Evolutionary conservation across 1,140 invertebrate genomes (phyloP).

Genomic region (Eumeta japonica): DNA sequence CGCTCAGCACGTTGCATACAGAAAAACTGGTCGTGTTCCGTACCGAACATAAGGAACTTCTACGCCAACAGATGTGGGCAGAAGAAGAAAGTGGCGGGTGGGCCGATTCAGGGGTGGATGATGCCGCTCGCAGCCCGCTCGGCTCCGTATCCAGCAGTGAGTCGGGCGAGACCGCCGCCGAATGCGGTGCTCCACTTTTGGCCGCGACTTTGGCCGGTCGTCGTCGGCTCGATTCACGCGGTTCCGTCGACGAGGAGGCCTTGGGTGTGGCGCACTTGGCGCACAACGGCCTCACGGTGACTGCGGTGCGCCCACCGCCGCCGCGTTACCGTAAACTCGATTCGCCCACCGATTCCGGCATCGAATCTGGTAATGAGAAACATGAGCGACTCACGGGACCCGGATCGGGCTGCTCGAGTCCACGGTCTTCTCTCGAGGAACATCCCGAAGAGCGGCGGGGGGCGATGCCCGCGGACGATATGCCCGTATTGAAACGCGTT

Average conservation of each 20-base stretch:
- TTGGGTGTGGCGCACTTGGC: slow-evolving; percentile 67
- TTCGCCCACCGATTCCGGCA: slow-evolving; percentile 88
- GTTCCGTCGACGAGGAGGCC: slow-evolving; percentile 71
- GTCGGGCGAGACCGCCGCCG: slow-evolving; percentile 64
- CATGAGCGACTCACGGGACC: slow-evolving; percentile 71
- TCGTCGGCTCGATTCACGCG: slow-evolving; percentile 73
- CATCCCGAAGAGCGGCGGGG: slow-evolving; percentile 63
- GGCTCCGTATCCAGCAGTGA: slow-evolving; percentile 85
- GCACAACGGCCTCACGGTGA: slow-evolving; percentile 66
- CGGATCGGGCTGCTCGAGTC: slow-evolving; percentile 83
- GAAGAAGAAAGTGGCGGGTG: slow-evolving; percentile 66
- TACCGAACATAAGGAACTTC: slow-evolving; percentile 79
- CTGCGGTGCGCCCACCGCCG: slow-evolving; percentile 60
- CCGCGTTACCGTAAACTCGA: slow-evolving; percentile 77
- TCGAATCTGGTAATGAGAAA: slow-evolving; percentile 88
- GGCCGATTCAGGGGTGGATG: slow-evolving; percentile 73
- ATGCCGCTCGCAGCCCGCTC: slow-evolving; percentile 77
- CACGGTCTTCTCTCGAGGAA: slow-evolving; percentile 81
- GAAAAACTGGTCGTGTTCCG: slow-evolving; percentile 93
- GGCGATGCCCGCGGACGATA: slow-evolving; percentile 74
- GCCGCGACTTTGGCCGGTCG: slow-evolving; percentile 76
- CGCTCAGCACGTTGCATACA: slow-evolving; percentile 92
- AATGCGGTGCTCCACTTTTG: slow-evolving; percentile 70
- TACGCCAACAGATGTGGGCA: slow-evolving; percentile 69
- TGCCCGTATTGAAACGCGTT: slow-evolving; percentile 89